Evolutionary conservation across 1,140 invertebrate species (phyloP), one percentile per base, ranked within the genome.

Genomic region (Sitophilus oryzae): DNA sequence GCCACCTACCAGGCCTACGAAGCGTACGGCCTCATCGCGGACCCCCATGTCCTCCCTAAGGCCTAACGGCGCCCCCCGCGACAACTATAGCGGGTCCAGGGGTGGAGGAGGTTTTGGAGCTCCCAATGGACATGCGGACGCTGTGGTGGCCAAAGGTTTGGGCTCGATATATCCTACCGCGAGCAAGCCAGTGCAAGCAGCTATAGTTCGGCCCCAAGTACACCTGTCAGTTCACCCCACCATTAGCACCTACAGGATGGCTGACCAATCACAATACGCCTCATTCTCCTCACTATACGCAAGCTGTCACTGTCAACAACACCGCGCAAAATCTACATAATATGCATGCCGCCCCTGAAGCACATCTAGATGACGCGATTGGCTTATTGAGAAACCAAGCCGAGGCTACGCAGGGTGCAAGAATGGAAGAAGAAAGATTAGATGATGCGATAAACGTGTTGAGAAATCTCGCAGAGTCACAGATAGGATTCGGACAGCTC

Each of bases 381-480:
- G 88, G 88, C 69, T 89, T 89, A 73, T 81, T 93, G 68, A 79
- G 88, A 68, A 86, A 91, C 72, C 88, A 91, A 71, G 83, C 83
- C 70, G 87, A 89, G 77, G 78, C 83, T 66, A 57, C 55, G 25
- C 82, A 79, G 86, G 89, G 89, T 62, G 85, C 89, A 62, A 80
- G 88, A 43, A 94, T 94, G 88, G 92, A 95, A 74, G n/a, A n/a
- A n/a, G 91, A 95, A 73, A 79, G 91, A 67, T 74, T 96, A 68
- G 92, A 96, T 71, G 93, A 96, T 77, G 93, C 92, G 47, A 92
- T 96, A 64, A 93, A 95, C 74, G 91, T 96, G 23, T 73, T 96
- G 56, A 80, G 91, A 60, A 94, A 93, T 73, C 93, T 96, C 71
- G 93, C 92, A 37, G 92, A 94, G 76, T 82, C 85, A 52, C 83